A percentile compares a stretch with the other conserved stretches of the same genome.
These are phyloP conservation scores for Siniperca scherzeri DNA, from an alignment of 2,797 vertebrate species.

Conservation along the genomic window DNA sequence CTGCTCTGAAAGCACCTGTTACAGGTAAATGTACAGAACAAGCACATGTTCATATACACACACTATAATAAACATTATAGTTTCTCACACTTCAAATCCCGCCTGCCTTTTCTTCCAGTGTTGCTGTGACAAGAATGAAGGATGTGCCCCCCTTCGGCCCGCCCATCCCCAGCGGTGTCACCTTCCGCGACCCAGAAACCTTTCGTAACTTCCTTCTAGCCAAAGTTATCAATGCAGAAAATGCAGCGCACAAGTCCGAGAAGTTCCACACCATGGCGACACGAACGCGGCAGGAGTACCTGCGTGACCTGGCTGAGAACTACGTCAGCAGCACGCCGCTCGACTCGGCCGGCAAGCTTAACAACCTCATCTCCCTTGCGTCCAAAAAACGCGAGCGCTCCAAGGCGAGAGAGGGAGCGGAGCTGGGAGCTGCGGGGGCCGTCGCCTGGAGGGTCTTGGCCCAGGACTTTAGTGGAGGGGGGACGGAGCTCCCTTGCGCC, in stretches of 20 bases:
- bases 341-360: slow-evolving; percentile 91
- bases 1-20: slow-evolving; percentile 91
- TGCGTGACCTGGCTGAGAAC: slow-evolving; percentile 94
- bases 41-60: neutral
- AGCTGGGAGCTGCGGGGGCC: slow-evolving; percentile 88
- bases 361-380: slow-evolving; percentile 93
- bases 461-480: slow-evolving; percentile 89
- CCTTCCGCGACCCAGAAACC: slow-evolving; percentile 89
- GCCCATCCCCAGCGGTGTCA: slow-evolving; percentile 87
- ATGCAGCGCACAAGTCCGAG: slow-evolving; percentile 93
- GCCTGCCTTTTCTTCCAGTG: slow-evolving; percentile 77
- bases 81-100: slow-evolving; percentile 2
- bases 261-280: slow-evolving; percentile 98
- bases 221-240: slow-evolving; percentile 95
- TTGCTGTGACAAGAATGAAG: slow-evolving; percentile 96
- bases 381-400: slow-evolving; percentile 93
- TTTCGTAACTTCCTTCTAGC: slow-evolving; percentile 95
- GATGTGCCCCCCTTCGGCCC: slow-evolving; percentile 96
- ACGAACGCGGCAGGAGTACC: slow-evolving; percentile 93
- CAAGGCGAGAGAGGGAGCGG: slow-evolving; percentile 86
- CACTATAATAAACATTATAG: neutral
- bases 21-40: slow-evolving; percentile 86
- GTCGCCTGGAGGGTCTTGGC: slow-evolving; percentile 90
- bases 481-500: slow-evolving; percentile 84
- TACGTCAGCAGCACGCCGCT: slow-evolving; percentile 90